Evolutionary conservation across 2,797 vertebrate species (phyloP).

Genomic region (Leucoraja ocellata): DNA sequence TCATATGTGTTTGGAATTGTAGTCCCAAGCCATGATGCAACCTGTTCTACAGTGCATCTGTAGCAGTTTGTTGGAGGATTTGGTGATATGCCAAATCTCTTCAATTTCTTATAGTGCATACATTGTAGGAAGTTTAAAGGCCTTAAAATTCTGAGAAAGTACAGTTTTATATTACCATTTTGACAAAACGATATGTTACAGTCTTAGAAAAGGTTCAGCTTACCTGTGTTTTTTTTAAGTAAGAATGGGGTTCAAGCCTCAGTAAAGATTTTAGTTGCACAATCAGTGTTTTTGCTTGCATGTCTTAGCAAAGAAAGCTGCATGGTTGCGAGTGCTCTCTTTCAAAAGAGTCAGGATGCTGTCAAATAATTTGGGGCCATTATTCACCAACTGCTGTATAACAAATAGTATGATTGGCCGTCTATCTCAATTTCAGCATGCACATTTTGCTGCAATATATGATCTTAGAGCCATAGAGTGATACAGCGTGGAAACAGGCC

Average conservation of each 20-base stretch:
- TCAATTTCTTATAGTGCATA: no score
- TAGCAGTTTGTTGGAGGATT: no score
- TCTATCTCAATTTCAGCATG: neutral
- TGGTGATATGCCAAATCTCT: no score
- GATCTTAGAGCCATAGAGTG: no score
- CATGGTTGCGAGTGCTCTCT: neutral
- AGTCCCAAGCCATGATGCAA: no score
- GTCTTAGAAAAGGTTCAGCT: neutral
- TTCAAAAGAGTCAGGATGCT: neutral
- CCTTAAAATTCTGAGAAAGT: no score
- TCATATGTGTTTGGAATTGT: no score
- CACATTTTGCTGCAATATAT: neutral
- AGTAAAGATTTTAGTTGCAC: neutral
- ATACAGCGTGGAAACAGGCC: no score
- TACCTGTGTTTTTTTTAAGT: neutral
- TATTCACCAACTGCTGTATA: no score
- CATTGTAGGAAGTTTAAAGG: no score
- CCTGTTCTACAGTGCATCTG: no score
- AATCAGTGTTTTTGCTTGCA: neutral
- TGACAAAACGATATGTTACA: neutral
- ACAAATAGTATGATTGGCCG: neutral
- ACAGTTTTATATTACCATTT: neutral
- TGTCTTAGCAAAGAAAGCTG: neutral
- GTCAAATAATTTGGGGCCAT: neutral
- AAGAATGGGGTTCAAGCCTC: neutral